Conservation (phyloP, 2,888 invertebrate species). For the Scelioninae gen. 1 region DNA sequence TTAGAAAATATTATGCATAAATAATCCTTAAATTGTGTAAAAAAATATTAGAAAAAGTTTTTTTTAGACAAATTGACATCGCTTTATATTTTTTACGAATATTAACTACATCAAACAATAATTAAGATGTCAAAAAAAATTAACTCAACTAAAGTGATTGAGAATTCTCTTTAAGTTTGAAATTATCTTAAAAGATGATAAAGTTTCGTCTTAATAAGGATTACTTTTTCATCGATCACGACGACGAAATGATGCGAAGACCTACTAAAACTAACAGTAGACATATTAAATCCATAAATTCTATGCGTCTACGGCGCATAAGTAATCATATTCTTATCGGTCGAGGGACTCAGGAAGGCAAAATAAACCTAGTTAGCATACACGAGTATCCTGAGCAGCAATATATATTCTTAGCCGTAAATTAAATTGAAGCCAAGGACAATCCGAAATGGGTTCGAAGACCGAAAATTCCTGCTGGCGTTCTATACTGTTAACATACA, state of each 20-base stretch:
- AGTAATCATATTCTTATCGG: constrained; percentile 22
- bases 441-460: constrained; percentile 20
- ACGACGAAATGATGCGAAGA: not conserved
- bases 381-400: constrained; percentile 37
- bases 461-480: constrained; percentile 28
- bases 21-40: too few relatives aligned
- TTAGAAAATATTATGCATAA: too few relatives aligned
- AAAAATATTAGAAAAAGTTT: too few relatives aligned
- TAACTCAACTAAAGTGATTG: not conserved
- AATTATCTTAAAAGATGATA: not conserved
- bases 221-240: not conserved
- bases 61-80: not conserved
- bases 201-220: constrained; percentile 6
- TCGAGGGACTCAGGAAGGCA: constrained; percentile 9
- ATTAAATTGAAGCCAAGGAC: constrained; percentile 38
- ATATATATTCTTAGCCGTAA: constrained; percentile 43
- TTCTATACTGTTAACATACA: constrained; percentile 47
- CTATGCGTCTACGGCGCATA: not conserved
- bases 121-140: constrained; percentile 1
- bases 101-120: not conserved
- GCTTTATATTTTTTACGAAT: not conserved
- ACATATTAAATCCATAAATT: constrained; percentile 10
- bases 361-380: constrained; percentile 32
- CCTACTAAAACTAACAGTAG: not conserved
- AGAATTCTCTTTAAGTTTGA: constrained; percentile 5